A percentile compares a stretch with the other conserved stretches of the same genome.
Evolutionary conservation across 2,888 invertebrate species (phyloP).

Genomic region (Hirtodrosophila alboralis): DNA sequence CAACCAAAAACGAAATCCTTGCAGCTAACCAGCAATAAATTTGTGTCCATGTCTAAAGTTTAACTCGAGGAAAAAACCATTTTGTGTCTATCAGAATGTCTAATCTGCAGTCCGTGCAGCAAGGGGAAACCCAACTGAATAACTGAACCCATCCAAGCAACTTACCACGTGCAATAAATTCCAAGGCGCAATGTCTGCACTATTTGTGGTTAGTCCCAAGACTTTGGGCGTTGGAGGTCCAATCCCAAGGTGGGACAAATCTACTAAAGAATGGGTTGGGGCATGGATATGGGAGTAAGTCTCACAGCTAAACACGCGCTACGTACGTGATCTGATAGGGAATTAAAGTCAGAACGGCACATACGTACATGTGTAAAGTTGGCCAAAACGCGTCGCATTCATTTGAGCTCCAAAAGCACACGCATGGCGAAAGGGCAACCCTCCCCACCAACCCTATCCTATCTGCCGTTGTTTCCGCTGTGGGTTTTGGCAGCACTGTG

Average conservation of each 20-base stretch:
- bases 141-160: conserved; percentile 62
- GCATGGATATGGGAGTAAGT: conserved; percentile 10
- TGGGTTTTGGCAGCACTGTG: conserved; percentile 50
- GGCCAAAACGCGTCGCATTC: conserved; percentile 63
- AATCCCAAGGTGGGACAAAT: conserved; percentile 25
- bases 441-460: neutral
- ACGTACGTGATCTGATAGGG: conserved; percentile 74
- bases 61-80: conserved; percentile 63
- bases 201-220: conserved; percentile 66
- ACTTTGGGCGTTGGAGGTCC: conserved; percentile 28
- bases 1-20: conserved; percentile 32
- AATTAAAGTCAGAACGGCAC: conserved; percentile 62
- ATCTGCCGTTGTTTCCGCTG: conserved; percentile 18
- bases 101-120: conserved; percentile 72
- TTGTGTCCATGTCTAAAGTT: conserved; percentile 71
- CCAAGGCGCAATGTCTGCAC: conserved; percentile 73
- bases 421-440: too few relatives aligned
- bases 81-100: conserved; percentile 73
- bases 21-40: conserved; percentile 68
- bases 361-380: conserved; percentile 55
- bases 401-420: conserved; percentile 46
- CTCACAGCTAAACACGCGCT: conserved; percentile 60
- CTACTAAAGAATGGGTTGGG: conserved; percentile 7
- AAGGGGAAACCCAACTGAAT: conserved; percentile 43
- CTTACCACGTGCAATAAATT: conserved; percentile 76